A percentile compares a stretch with the other conserved stretches of the same genome.
Conservation (phyloP, 2,888 invertebrate species). For the Craniophora ligustri region DNA sequence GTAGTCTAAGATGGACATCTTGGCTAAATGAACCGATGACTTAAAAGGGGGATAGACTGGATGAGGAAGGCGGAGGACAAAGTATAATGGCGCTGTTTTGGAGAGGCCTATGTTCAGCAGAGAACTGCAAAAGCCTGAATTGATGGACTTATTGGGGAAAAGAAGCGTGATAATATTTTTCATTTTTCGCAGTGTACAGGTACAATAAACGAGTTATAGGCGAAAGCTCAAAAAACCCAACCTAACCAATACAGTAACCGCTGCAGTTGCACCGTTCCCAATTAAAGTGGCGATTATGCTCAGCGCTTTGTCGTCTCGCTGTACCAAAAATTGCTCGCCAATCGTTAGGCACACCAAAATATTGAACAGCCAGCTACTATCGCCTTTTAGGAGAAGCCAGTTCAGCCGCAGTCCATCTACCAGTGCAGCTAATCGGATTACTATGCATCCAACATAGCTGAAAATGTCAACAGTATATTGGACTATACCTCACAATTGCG, state of each 20-base stretch:
- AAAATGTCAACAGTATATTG: constrained; percentile 61
- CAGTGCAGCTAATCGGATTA: constrained; percentile 71
- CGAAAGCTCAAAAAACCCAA: background rate
- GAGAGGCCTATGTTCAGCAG: too few species aligned
- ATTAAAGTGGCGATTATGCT: constrained; percentile 45
- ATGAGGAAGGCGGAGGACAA: too few species aligned
- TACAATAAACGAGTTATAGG: too few species aligned
- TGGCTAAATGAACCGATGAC: too few species aligned
- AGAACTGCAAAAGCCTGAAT: too few species aligned
- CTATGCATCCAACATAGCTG: constrained; percentile 66
- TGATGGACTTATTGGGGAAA: too few species aligned
- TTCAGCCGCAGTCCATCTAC: constrained; percentile 46
- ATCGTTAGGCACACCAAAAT: constrained; percentile 54
- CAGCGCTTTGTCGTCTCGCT: constrained; percentile 38
- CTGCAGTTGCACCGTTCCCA: constrained; percentile 33
- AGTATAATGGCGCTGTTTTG: too few species aligned
- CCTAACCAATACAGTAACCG: background rate
- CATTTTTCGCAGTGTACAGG: too few species aligned
- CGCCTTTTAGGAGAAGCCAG: constrained; percentile 44
- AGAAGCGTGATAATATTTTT: too few species aligned
- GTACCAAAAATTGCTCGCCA: constrained; percentile 45
- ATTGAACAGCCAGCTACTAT: constrained; percentile 43
- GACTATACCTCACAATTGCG: constrained; percentile 34
- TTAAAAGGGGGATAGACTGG: too few species aligned
- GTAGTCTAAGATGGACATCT: too few species aligned